Evolutionary conservation across 2,888 invertebrate genomes (phyloP).

Genomic region (Mystacides longicornis): DNA sequence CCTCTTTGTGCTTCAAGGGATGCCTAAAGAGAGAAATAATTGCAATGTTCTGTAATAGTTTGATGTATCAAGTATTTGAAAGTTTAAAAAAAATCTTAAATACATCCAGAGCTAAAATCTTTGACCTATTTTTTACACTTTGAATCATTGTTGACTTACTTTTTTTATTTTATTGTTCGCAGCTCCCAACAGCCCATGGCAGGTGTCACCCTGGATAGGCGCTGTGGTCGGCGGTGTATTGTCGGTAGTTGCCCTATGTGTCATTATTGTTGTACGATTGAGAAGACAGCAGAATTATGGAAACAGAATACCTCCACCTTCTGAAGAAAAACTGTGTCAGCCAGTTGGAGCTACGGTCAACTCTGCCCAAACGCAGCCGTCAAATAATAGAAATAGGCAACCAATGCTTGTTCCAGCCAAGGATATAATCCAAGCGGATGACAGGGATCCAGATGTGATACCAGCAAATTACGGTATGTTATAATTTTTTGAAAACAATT

Average conservation of each 20-base stretch:
- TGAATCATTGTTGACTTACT: neutral
- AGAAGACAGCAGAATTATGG: conserved; percentile 34
- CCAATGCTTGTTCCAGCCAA: conserved; percentile 16
- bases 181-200: conserved; percentile 50
- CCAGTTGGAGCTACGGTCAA: conserved; percentile 20
- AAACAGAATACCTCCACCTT: conserved; percentile 31
- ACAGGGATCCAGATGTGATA: conserved; percentile 66
- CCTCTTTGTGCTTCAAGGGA: no score
- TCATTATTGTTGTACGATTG: conserved; percentile 44
- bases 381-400: conserved; percentile 32
- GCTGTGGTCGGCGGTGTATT: conserved; percentile 47
- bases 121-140: no score
- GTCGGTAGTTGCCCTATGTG: conserved; percentile 45
- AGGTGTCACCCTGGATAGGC: conserved; percentile 49
- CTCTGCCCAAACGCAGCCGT: conserved; percentile 31
- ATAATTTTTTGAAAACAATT: no score
- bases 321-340: conserved; percentile 29
- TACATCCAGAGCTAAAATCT: no score
- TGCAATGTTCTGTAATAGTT: no score
- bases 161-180: conserved; percentile 26
- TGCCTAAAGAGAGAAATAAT: no score
- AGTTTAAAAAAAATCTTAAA: no score
- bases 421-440: conserved; percentile 34
- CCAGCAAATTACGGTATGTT: conserved; percentile 64
- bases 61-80: no score